phyloP scores from a whole-genome alignment of 2,888 invertebrate genomes.

The Eupelmus urozonus region DNA sequence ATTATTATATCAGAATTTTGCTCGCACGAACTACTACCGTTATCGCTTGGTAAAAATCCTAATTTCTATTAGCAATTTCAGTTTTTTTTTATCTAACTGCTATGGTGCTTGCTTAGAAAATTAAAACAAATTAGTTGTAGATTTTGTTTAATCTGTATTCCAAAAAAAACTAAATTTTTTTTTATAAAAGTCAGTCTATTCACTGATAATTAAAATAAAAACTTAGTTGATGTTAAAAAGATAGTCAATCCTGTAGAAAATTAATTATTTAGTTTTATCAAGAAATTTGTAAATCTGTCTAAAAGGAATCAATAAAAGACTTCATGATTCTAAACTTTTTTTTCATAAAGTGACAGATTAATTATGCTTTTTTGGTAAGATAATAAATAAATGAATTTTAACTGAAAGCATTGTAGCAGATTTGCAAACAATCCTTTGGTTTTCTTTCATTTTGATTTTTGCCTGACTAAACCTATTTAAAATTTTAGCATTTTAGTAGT shows the following conservation, averaged over 20 bases:
- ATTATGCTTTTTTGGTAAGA: no score
- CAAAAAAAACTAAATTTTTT: not conserved
- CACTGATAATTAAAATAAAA: no score
- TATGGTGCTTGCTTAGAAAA: conserved; percentile 26
- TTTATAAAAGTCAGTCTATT: no score
- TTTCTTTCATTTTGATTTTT: conserved; percentile 21
- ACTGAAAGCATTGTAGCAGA: conserved; percentile 26
- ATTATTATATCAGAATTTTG: conserved; percentile 30
- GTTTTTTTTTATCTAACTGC: conserved; percentile 29
- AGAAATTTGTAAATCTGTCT: not conserved
- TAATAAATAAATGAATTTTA: no score
- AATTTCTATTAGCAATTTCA: conserved; percentile 6
- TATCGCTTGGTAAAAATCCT: conserved; percentile 57
- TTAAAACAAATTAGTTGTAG: conserved; percentile 10
- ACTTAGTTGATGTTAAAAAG: no score
- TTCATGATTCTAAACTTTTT: no score
- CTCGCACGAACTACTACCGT: conserved; percentile 55
- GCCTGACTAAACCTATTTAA: conserved; percentile 38
- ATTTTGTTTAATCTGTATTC: not conserved
- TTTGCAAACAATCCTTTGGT: not conserved
- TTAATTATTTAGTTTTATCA: not conserved
- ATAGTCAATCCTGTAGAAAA: no score
- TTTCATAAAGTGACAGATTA: no score
- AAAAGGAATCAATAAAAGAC: not conserved
- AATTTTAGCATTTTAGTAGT: conserved; percentile 1